Percentiles rank a stretch among this genome's conserved stretches.
phyloP scores from a whole-genome alignment of 2,113 vertebrate species.

The Noctilio leporinus region DNA sequence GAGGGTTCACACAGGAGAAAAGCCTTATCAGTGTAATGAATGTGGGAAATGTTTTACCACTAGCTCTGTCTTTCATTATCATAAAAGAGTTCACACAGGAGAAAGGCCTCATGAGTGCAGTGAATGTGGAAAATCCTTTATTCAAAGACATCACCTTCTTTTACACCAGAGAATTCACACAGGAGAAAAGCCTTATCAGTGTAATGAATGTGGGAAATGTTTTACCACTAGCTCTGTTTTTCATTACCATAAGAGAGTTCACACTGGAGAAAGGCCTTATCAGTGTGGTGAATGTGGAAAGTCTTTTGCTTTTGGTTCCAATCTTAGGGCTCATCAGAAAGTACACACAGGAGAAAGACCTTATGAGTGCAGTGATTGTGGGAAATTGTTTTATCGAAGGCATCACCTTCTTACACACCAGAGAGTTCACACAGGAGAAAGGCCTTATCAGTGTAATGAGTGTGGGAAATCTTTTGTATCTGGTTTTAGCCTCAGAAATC shows the following conservation, averaged over 20 bases:
- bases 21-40: too few relatives aligned
- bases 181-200: background rate
- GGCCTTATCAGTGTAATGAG: background rate
- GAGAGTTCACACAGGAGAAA: background rate
- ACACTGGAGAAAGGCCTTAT: background rate
- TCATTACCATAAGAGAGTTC: background rate
- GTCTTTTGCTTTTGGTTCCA: background rate
- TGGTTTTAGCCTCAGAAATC: background rate
- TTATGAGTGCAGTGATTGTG: background rate
- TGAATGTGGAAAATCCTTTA: background rate
- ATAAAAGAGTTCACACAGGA: background rate
- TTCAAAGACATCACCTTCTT: background rate
- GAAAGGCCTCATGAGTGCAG: background rate
- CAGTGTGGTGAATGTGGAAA: background rate
- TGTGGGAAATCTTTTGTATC: background rate
- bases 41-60: too few relatives aligned
- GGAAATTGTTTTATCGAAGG: background rate
- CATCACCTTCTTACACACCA: too few relatives aligned
- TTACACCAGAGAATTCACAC: background rate
- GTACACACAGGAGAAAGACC: background rate
- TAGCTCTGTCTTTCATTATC: background rate
- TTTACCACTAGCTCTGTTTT: background rate
- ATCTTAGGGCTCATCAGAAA: background rate
- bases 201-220: background rate
- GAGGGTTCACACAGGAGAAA: too few relatives aligned